Evolutionary conservation across 2,797 vertebrate genomes (phyloP), one percentile per base, ranked within the genome.

Genomic region (Phataginus tricuspis): DNA sequence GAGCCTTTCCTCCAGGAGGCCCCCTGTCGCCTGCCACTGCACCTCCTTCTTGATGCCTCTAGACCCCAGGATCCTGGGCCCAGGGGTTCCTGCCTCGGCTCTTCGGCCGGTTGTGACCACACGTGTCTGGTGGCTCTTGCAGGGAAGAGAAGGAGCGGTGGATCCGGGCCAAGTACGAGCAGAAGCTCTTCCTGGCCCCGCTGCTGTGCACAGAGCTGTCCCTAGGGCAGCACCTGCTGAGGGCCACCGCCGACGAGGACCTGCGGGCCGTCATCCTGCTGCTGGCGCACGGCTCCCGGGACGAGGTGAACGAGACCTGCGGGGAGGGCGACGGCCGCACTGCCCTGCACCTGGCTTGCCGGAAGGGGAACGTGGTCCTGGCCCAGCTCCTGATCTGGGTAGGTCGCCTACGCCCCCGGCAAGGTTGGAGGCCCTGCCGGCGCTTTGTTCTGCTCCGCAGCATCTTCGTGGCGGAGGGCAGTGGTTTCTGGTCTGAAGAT

Each of bases 161-260:
- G 99, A 99, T 99, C 98, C 99, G 99, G n/a, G 99, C 99, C 0
- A 99, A 99, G 98, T 99, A 99, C 0, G 99, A 99, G 98, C 99
- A 99, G 98, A 99, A 99, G n/a, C 98, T 99, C 61, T 99, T 99
- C 98, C 98, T 99, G 97, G 99, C 99, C 0, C 98, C 99, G 0
- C 98, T 99, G 97, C 98, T 99, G 0, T 98, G 98, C 98, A 90
- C 98, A 1, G 99, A 99, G 66, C 98, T 99, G 21, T 98, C 99
- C 3, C 98, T 99, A 96, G 99, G 99, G 27, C 99, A 99, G 97
- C 99, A 99, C 95, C 98, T 99, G 95, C 98, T 99, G 94, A 97
- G 99, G 49, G 99, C 99, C 39, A 99, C 99, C 0, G 99, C 99
- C 0, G 99, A 99, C 49, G 99, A 99, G 97, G 99, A 99, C 98